Percentiles rank a stretch among this genome's conserved stretches.
Conservation (phyloP, 2,888 invertebrate genomes). For the Coelinius sp. region DNA sequence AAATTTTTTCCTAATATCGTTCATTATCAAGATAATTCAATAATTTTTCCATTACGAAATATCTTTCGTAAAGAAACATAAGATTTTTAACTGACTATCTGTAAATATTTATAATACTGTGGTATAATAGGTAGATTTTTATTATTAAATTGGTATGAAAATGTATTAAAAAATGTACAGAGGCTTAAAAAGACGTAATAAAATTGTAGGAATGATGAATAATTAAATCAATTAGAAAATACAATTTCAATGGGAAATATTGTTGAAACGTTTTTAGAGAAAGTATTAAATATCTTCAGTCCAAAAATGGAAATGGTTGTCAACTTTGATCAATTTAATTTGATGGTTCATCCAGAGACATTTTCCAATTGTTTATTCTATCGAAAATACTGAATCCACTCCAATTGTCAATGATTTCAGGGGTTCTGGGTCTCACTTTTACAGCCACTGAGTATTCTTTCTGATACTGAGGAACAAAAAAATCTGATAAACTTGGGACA, state of each 20-base stretch:
- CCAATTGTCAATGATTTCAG: conserved; percentile 54
- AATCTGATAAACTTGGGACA: conserved; percentile 59
- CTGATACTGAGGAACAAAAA: conserved; percentile 56
- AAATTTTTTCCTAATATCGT: no score
- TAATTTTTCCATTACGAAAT: no score
- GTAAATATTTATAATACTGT: conserved; percentile 22
- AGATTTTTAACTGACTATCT: background rate
- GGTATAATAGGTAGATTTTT: conserved; percentile 4
- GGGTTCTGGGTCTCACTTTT: conserved; percentile 47
- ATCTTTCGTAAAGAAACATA: conserved; percentile 8
- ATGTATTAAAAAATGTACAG: conserved; percentile 12
- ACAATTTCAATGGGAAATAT: no score
- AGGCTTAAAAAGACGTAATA: background rate
- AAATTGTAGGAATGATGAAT: background rate
- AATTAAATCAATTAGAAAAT: no score
- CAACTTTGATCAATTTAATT: conserved; percentile 27
- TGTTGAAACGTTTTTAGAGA: background rate
- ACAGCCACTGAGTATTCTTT: conserved; percentile 56
- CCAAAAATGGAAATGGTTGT: conserved; percentile 20
- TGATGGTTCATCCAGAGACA: conserved; percentile 49
- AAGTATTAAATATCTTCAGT: background rate
- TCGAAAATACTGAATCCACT: conserved; percentile 61
- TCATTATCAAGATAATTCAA: no score
- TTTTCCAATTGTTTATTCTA: conserved; percentile 61
- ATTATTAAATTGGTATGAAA: background rate